A percentile compares a stretch with the other conserved stretches of the same genome.
Conservation (phyloP, 2,797 vertebrate genomes). For the Chelonia mydas region DNA sequence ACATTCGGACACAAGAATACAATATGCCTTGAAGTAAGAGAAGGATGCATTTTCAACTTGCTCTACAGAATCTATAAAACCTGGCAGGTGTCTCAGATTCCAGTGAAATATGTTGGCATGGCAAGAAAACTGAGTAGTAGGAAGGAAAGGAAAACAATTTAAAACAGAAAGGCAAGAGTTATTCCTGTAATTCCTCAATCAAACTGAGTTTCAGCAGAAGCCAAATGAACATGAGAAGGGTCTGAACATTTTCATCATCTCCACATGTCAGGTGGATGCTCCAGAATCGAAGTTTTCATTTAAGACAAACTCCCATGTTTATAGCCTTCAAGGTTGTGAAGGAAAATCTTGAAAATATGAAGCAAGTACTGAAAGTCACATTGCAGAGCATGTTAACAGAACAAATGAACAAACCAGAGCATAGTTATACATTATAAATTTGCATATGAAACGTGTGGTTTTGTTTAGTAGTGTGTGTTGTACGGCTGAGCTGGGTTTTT, state of each 20-base stretch:
- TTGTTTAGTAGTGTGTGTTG: neutral
- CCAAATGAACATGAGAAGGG: neutral
- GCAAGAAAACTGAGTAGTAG: neutral
- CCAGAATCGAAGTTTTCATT: neutral
- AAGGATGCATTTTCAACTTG: neutral
- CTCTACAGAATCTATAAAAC: neutral
- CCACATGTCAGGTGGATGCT: neutral
- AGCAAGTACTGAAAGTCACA: neutral
- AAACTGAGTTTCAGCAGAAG: neutral
- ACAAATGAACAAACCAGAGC: neutral
- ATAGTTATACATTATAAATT: neutral
- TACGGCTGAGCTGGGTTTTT: neutral
- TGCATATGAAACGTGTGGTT: neutral
- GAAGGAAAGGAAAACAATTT: neutral
- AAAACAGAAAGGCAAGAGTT: neutral
- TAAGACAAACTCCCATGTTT: neutral
- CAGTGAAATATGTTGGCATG: neutral
- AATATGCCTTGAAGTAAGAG: neutral
- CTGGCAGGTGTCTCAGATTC: neutral
- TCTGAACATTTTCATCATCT: neutral
- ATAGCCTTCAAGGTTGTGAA: neutral
- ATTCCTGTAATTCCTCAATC: neutral
- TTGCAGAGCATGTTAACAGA: neutral
- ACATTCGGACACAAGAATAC: neutral
- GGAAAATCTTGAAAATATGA: neutral